Base-by-base conservation (phyloP, 1,140 invertebrate genomes). In the Chlorops oryzae region DNA sequence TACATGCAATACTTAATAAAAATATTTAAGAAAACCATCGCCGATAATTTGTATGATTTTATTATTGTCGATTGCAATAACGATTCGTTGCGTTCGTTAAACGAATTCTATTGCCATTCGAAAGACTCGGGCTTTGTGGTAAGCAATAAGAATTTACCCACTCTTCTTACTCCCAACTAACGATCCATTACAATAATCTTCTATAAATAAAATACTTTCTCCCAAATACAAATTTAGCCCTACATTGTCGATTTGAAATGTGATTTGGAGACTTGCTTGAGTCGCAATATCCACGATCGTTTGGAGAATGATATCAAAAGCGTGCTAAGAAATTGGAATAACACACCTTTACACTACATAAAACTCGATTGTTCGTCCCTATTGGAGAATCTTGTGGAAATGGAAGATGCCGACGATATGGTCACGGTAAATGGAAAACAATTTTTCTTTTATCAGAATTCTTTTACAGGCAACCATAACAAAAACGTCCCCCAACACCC, bases 101-200 rank as follows among this genome's bases (percentile, higher is more conserved):
- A 89, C 56, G 88, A 95, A 63, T 87, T 96, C 76, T 88, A 87
- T 80, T 86, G 82, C 62, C 87, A 85, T 75, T 88, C 90, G 5
- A 91, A 90, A 67, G 84, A 87, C 44, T 87, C 87, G 68, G 87
- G 87, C 39, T 96, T 96, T 70, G 87, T 92, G 80, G 92, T 94
- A 77, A 65, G 72, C 67, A 18, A 34, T 32, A 28, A 53, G 13
- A 46, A 28, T 43, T 35, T 39, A 21, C 21, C 10, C 9, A 12
- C 24, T 41, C 10, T n/a, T 41, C 7, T 37, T 15, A 32, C 6
- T 10, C 24, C n/a, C n/a, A n/a, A n/a, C n/a, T n/a, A n/a, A n/a
- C n/a, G n/a, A n/a, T n/a, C n/a, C n/a, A n/a, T n/a, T n/a, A n/a
- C n/a, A n/a, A n/a, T n/a, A n/a, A n/a, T n/a, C n/a, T n/a, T n/a